Evolutionary conservation across 2,113 vertebrate genomes (phyloP), one percentile per base, ranked within the genome.

Genomic region (Poeciliopsis occidentalis): DNA sequence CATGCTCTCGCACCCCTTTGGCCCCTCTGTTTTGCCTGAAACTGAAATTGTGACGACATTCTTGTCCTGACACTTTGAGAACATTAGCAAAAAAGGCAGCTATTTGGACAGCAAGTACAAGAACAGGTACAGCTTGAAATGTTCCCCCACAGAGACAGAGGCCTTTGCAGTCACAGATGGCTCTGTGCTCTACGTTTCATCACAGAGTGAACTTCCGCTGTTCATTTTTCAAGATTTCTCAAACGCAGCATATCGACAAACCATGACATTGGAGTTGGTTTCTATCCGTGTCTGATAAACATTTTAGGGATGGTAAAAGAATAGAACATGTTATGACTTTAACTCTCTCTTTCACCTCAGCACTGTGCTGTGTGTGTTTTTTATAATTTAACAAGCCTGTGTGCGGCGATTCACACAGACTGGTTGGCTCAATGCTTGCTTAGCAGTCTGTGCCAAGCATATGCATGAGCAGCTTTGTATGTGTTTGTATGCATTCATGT

Each of bases 391-490:
- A 67, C 82, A 75, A 61, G 82, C 71, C 54, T 75, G 71, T 32
- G 66, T 82, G 64, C 86, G 74, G 80, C 62, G 76, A 77, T 80
- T 81, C 17, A 37, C 62, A 41, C 64, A 67, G 64, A 67, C 76
- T 75, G 60, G 31, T 77, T 71, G 72, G 78, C 77, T 82, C 57
- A 72, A 17, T 68, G 73, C 77, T 83, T 76, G 68, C 81, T 81
- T 82, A 70, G 71, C 74, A 76, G 80, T 66, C 54, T 79, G 81
- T 74, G 80, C 51, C 78, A 83, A 74, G 71, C 76, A 69, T 70
- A 67, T 76, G 81, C 66, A 70, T 44, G 71, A 69, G 62, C 7
- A 57, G 22, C 37, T 85, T 61, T 76, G 71, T 71, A 34, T 75
- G 27, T 74, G 71, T 83, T 73, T 69, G 32, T 79, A 71, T 82